Conservation (phyloP, 92 coral and sea anemone species). For the Porites evermanni region DNA sequence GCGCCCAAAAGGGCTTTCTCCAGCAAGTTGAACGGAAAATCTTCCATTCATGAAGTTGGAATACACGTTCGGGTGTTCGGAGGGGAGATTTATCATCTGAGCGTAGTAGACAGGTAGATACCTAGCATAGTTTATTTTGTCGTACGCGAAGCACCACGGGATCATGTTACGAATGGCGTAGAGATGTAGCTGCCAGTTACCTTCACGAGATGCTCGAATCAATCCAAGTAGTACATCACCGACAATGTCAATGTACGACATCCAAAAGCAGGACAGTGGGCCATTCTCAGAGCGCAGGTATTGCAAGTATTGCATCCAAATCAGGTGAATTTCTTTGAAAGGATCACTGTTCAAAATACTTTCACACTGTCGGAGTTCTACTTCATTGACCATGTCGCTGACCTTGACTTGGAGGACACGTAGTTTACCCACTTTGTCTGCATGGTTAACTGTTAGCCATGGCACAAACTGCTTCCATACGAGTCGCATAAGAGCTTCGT, state of each 20-base stretch:
- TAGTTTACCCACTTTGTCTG: conserved; percentile 20
- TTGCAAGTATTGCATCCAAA: conserved; percentile 17
- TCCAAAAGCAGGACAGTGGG: conserved; percentile 50
- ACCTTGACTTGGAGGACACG: not conserved
- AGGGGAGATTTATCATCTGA: conserved; percentile 53
- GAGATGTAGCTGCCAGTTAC: conserved; percentile 66
- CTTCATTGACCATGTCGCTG: not conserved
- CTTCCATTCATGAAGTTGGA: not conserved
- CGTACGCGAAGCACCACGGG: conserved; percentile 11
- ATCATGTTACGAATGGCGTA: conserved; percentile 57
- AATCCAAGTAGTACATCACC: conserved; percentile 52
- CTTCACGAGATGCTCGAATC: conserved; percentile 61
- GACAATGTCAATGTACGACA: conserved; percentile 59
- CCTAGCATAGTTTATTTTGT: not conserved
- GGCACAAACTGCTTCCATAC: conserved; percentile 43
- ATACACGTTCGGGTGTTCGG: conserved; percentile 36
- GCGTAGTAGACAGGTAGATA: conserved; percentile 45
- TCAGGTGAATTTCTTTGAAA: conserved; percentile 7
- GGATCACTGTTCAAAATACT: not conserved
- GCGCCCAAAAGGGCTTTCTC: conserved; percentile 55
- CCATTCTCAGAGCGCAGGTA: conserved; percentile 49
- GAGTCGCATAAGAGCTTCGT: conserved; percentile 40
- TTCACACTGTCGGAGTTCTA: not conserved
- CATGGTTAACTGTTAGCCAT: conserved; percentile 36
- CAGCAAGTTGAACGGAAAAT: conserved; percentile 47